Evolutionary conservation across 1,140 invertebrate species (phyloP), one percentile per base, ranked within the genome.

Genomic region (Hylyphantes graminicola): DNA sequence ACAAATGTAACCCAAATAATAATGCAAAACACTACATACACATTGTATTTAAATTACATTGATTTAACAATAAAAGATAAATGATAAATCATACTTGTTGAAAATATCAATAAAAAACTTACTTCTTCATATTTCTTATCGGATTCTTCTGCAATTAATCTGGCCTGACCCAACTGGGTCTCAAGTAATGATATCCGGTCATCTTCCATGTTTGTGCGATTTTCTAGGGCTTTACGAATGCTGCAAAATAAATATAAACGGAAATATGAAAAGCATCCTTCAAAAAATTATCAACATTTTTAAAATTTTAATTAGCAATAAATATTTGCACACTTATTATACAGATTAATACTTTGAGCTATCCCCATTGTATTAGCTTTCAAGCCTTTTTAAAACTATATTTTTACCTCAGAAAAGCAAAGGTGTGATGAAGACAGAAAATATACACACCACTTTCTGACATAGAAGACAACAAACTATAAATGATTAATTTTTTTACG

Each of bases 41-140:
- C 35, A 35, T 35, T 35, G 35, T 35, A 35, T 35, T 35, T 5
- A 35, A 35, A 35, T 35, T 35, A 35, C 35, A 35, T 35, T 35
- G 35, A 35, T 35, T 35, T 35, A 35, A 35, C 35, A 35, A 35
- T n/a, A 13, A 3, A 61, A 12, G 17, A 61, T 12, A 61, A 0
- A 61, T 15, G 0, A 10, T 61, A 61, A 15, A 15, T 4, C 6
- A 7, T 6, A 61, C 17, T 61, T 17, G 13, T 63, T n/a, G 12
- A 10, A n/a, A 63, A n/a, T 63, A n/a, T 63, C 8, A 63, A 12
- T 15, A n/a, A 54, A 48, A 5, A n/a, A 51, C 86, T 79, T 89
- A 98, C 97, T 96, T 98, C 97, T 94, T 99, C 97, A 90, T 98
- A 99, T 96, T 99, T 99, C 92, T 98, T 98, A 92, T 98, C 97